phyloP scores from a whole-genome alignment of 2,113 vertebrate genomes.

The Crocuta crocuta region DNA sequence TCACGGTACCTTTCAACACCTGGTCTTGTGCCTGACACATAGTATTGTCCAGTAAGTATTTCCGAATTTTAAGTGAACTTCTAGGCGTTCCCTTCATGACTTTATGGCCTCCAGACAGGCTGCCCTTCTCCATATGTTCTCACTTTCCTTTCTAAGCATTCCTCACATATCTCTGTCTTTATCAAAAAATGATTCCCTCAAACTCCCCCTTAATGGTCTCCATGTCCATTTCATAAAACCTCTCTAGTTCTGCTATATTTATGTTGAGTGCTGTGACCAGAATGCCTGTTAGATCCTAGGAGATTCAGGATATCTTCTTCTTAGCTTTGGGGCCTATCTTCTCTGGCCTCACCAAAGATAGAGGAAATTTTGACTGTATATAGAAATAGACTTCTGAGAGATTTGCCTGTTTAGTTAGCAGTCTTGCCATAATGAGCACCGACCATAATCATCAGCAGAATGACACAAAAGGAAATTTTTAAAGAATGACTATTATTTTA shows the following conservation, averaged over 20 bases:
- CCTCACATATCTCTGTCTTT: neutral
- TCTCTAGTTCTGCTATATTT: neutral
- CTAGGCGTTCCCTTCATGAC: neutral
- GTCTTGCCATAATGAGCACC: neutral
- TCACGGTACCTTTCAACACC: neutral
- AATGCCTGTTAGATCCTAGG: neutral
- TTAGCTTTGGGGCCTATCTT: neutral
- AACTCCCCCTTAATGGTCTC: neutral
- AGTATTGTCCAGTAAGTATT: neutral
- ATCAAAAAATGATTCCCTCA: neutral
- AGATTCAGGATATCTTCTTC: neutral
- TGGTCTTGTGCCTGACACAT: neutral
- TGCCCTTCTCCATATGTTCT: neutral
- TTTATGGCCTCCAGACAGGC: neutral
- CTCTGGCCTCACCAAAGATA: neutral
- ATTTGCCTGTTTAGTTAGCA: neutral
- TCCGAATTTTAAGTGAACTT: neutral
- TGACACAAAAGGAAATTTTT: neutral
- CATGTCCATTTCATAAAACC: neutral
- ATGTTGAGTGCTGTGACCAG: neutral
- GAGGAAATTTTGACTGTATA: neutral
- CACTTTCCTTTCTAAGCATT: neutral
- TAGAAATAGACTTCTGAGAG: neutral
- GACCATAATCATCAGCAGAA: neutral
- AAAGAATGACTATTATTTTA: slow-evolving; percentile 5